These are phyloP conservation scores for Epicauta chinensis DNA, from an alignment of 1,140 invertebrate species.

Conservation along the genomic window DNA sequence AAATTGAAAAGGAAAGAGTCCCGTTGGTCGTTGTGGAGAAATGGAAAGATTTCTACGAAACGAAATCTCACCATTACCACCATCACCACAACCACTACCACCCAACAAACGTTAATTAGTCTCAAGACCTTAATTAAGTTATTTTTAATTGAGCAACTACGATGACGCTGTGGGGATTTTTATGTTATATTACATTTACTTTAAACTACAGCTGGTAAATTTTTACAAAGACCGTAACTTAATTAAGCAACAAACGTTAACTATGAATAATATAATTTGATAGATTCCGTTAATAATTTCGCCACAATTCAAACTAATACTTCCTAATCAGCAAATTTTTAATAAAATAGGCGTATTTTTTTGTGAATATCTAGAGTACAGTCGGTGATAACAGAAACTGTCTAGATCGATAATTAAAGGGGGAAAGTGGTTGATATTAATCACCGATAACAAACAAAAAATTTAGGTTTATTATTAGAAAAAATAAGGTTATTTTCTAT, in stretches of 20 bases:
- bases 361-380: too few relatives aligned
- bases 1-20: conserved; percentile 13
- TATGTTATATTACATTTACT: conserved; percentile 14
- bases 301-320: too few relatives aligned
- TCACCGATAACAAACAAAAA: too few relatives aligned
- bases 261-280: conserved; percentile 21
- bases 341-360: too few relatives aligned
- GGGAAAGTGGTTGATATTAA: too few relatives aligned
- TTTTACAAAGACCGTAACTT: conserved; percentile 15
- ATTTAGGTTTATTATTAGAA: too few relatives aligned
- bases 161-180: conserved; percentile 20
- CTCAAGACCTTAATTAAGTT: conserved; percentile 59
- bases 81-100: conserved; percentile 30
- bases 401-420: too few relatives aligned
- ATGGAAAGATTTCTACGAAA: conserved; percentile 11
- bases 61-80: conserved; percentile 38
- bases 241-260: conserved; percentile 19
- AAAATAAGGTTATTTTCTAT: conserved; percentile 16
- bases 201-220: conserved; percentile 13
- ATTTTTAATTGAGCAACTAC: conserved; percentile 53
- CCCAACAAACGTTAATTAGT: conserved; percentile 46
- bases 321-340: neutral
- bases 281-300: conserved; percentile 14
- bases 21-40: too few relatives aligned
- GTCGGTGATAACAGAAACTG: too few relatives aligned